A percentile compares a stretch with the other conserved stretches of the same genome.
phyloP scores from a whole-genome alignment of 2,113 vertebrate genomes.

The Apteryx owenii region DNA sequence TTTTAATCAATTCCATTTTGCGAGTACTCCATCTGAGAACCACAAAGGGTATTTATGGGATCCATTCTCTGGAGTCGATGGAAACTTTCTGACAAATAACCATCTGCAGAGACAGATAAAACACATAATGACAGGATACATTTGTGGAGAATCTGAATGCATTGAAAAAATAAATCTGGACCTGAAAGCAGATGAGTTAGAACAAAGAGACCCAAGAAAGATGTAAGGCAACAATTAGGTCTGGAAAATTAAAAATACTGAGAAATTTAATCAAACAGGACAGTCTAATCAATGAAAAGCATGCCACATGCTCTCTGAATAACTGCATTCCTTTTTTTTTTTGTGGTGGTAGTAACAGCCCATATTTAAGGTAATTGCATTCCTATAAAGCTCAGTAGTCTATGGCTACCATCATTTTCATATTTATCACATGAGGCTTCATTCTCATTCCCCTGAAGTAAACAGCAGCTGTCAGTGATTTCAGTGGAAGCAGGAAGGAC shows the following conservation, averaged over 20 bases:
- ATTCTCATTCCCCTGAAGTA: not conserved
- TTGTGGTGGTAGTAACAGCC: conserved; percentile 50
- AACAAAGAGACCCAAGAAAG: conserved; percentile 61
- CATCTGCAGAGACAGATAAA: conserved; percentile 55
- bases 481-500: not conserved
- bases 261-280: conserved; percentile 74
- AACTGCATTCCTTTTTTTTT: conserved; percentile 57
- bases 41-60: conserved; percentile 18
- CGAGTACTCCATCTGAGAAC: conserved; percentile 16
- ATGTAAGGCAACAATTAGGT: conserved; percentile 61
- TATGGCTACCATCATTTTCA: conserved; percentile 39
- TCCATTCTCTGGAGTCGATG: not conserved
- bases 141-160: conserved; percentile 44
- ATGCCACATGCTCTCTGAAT: conserved; percentile 56
- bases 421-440: conserved; percentile 37
- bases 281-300: conserved; percentile 78
- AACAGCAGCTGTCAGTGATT: conserved; percentile 10
- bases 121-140: conserved; percentile 58
- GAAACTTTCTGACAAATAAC: conserved; percentile 65
- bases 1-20: conserved; percentile 65
- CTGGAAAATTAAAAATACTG: conserved; percentile 64
- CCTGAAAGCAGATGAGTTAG: conserved; percentile 65
- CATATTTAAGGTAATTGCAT: conserved; percentile 76
- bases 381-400: conserved; percentile 70
- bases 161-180: conserved; percentile 47